Base-by-base conservation (phyloP, 1,140 invertebrate genomes). In the Bombus sibiricus region DNA sequence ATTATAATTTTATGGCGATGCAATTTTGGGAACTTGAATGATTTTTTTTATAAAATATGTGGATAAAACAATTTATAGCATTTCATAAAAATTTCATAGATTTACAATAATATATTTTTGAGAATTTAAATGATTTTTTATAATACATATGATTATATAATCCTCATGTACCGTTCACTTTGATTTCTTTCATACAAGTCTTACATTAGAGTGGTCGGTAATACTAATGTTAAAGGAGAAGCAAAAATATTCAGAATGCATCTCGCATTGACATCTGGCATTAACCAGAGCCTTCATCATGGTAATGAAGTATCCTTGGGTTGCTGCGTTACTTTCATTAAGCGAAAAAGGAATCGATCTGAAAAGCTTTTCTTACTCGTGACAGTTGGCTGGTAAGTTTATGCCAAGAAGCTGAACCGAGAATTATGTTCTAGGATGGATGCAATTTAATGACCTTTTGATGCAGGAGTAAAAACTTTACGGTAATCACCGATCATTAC, bases 241-340 rank as follows among this genome's bases (percentile, higher is more conserved):
- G 37, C 59, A 57, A 34, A 85, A 5, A 32, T 9, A 64, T 84
- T 88, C 74, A 62, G 37, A 68, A 59, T 59, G 32, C 72, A 68
- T 81, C 62, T 87, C 47, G 57, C 28, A 73, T 59, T 57, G 59
- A 87, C 69, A n/a, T 78, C 41, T 41, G 18, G 25, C 41, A 47
- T 77, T 39, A n/a, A n/a, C 22, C 28, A 25, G 32, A 41, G 68
- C 59, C 41, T 88, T n/a, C 62, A 12, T 43, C 28, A 22, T 68
- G 72, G 53, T 88, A 81, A 73, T 73, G 37, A 85, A 81, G 25
- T 37, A 39, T 47, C 37, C n/a, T 73, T 62, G 25, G 25, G 5
- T 10, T 28, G 39, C 47, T 43, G 3, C 32, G 25, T 37, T 80
- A 53, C 32, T 34, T 79, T 79, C 77, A 37, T 34, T 28, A 32